Evolutionary conservation across 2,888 invertebrate species (phyloP).

Genomic region (Brachyptera risi): DNA sequence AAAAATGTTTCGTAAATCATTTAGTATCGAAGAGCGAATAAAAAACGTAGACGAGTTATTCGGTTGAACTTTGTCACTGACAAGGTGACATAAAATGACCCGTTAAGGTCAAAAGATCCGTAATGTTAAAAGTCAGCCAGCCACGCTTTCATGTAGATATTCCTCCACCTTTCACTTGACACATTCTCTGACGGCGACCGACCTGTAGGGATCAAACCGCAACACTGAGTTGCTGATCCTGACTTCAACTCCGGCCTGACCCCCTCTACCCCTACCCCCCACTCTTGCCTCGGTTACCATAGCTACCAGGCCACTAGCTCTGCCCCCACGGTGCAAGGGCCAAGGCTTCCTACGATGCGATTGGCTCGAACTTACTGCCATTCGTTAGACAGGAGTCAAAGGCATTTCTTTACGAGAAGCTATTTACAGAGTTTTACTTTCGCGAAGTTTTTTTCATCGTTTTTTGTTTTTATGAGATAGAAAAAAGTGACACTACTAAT

Average conservation of each 20-base stretch:
- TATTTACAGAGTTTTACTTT: background rate
- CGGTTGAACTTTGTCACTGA: no score
- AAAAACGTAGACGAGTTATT: no score
- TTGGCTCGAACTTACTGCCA: constrained; percentile 2
- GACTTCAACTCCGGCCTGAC: background rate
- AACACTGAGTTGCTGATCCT: background rate
- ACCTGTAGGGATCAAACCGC: background rate
- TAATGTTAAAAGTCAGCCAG: background rate
- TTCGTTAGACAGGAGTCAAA: no score
- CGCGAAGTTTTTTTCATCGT: background rate
- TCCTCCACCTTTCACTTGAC: no score
- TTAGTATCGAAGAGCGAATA: no score
- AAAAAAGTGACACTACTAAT: no score
- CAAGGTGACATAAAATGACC: constrained; percentile 25
- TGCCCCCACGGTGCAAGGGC: background rate
- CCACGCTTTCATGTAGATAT: no score
- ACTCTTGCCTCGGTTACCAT: background rate
- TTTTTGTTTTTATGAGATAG: background rate
- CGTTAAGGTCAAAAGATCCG: constrained; percentile 19
- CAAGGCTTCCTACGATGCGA: background rate
- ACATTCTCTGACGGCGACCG: background rate
- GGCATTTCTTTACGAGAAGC: background rate
- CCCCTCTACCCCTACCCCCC: background rate
- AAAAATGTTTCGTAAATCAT: no score
- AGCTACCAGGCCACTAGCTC: background rate